Evolutionary conservation across 2,888 invertebrate species (phyloP).

Genomic region (Volucella inflata): DNA sequence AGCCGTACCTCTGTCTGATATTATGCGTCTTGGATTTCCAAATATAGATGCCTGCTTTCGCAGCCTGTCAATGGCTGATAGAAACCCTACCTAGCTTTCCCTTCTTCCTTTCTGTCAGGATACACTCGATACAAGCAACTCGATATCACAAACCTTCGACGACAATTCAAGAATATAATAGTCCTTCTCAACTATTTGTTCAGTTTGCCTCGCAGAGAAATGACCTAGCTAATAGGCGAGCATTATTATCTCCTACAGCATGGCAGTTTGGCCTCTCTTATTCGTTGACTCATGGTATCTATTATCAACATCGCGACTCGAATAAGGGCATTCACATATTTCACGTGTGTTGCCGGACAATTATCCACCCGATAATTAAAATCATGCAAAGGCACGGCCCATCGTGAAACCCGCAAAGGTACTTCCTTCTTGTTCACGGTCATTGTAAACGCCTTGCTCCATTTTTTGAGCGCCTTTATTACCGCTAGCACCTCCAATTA

Average conservation of each 20-base stretch:
- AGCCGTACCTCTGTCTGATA: conserved; percentile 79
- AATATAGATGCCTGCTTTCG: conserved; percentile 77
- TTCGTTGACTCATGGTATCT: conserved; percentile 7
- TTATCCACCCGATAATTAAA: conserved; percentile 70
- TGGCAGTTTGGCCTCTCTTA: conserved; percentile 19
- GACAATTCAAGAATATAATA: conserved; percentile 27
- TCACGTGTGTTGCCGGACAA: conserved; percentile 66
- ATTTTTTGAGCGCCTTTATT: conserved; percentile 74
- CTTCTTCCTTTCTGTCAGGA: conserved; percentile 4
- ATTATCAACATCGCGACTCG: conserved; percentile 13
- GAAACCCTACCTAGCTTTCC: conserved; percentile 30
- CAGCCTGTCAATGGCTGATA: conserved; percentile 62
- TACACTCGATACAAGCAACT: conserved; percentile 18
- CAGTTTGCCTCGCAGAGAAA: conserved; percentile 33
- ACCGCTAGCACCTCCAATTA: conserved; percentile 76
- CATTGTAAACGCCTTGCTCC: conserved; percentile 54
- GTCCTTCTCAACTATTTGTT: conserved; percentile 2
- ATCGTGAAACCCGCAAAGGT: conserved; percentile 57
- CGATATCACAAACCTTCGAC: conserved; percentile 40
- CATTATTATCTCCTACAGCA: conserved; percentile 42
- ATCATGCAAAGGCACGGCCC: conserved; percentile 71
- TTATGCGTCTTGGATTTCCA: conserved; percentile 79
- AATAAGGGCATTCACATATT: conserved; percentile 73
- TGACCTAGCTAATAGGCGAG: conserved; percentile 42
- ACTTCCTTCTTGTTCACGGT: conserved; percentile 60